Conservation (phyloP, 2,797 vertebrate genomes). For the Molossus molossus region DNA sequence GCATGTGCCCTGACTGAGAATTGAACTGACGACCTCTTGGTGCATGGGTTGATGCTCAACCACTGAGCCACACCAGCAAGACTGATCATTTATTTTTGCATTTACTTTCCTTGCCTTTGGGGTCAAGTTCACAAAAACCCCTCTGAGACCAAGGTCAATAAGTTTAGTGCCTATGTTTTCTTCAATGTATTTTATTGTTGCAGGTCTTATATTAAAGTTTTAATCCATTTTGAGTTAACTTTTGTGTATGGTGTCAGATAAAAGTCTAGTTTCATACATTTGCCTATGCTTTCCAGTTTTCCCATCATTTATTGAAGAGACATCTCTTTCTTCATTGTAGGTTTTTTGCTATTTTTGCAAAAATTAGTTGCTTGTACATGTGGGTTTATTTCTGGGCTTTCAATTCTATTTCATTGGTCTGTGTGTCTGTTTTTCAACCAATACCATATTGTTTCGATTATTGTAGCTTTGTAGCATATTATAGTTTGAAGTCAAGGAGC, state of each 20-base stretch:
- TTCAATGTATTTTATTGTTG: neutral
- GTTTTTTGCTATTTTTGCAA: neutral
- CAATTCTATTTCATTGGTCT: neutral
- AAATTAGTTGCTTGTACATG: neutral
- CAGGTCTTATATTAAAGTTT: neutral
- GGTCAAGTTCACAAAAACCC: neutral
- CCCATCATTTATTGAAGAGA: neutral
- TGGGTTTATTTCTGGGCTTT: neutral
- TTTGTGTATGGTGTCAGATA: neutral
- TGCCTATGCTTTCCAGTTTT: neutral
- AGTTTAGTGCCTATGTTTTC: neutral
- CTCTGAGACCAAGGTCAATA: neutral
- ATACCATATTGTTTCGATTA: neutral
- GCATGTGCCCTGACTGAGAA: too few relatives aligned
- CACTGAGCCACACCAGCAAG: too few relatives aligned
- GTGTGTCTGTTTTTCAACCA: neutral
- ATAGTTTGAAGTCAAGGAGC: neutral
- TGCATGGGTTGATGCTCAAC: too few relatives aligned
- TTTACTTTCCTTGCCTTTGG: neutral
- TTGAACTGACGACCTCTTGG: too few relatives aligned
- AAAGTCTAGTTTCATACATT: neutral
- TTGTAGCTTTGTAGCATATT: neutral
- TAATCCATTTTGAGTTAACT: neutral
- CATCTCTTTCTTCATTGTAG: neutral
- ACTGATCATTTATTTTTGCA: neutral